Evolutionary conservation across 1,140 invertebrate species (phyloP), one percentile per base, ranked within the genome.

Genomic region (Melanaphis sacchari): DNA sequence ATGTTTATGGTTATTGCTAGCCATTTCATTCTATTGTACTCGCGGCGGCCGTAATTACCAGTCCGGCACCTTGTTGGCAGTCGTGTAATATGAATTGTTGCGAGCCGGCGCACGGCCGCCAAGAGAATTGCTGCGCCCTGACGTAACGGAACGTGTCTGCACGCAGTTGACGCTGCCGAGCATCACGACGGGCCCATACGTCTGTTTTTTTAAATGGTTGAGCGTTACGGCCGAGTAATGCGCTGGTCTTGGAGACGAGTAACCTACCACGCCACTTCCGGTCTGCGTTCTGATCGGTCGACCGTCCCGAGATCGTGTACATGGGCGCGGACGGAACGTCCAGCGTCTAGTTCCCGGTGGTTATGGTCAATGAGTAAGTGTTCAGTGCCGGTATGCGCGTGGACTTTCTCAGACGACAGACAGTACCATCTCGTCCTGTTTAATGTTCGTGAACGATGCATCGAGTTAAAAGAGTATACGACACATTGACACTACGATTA

Each of bases 301-400:
- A 2, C n/a, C 66, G 66, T 4, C 90, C 90, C 26, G 3, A 22
- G 8, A 91, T 91, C 18, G 90, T 40, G 41, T 82, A 82, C 66
- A 41, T 36, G 31, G 90, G 90, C 31, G 41, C 90, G 26, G 66
- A 49, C 66, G 90, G 90, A 43, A 91, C 8, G 41, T 91, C 41
- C 7, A 43, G 38, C 54, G n/a, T n/a, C 8, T 26, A 5, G 54
- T 91, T 91, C 0, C 90, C 90, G 41, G 82, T 82, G 22, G 66
- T 52, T 0, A 40, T n/a, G n/a, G 66, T 4, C 40, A 46, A 8
- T 1, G 18, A 1, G 41, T 91, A 91, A 15, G 66, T 43, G 76
- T 91, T 91, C 21, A 76, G 76, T n/a, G 90, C 90, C 31, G 90
- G 90, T 7, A 43, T 91, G 31, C n/a, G 41, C 1, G n/a, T 11